Evolutionary conservation across 2,888 invertebrate species (phyloP), one percentile per base, ranked within the genome.

Genomic region (Clistopyga incitator): DNA sequence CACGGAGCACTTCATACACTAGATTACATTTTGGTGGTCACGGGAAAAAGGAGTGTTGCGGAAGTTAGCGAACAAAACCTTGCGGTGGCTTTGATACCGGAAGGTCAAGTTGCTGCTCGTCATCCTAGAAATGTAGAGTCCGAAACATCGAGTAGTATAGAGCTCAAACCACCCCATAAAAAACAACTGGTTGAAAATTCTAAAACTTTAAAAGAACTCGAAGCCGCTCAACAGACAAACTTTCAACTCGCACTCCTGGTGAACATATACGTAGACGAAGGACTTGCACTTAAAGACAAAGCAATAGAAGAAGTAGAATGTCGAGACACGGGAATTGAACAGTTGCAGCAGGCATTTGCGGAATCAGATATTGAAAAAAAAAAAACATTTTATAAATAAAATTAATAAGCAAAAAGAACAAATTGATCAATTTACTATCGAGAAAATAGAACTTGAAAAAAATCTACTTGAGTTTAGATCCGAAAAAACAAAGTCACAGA

Each of bases 151-250:
- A 80, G n/a, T n/a, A n/a, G n/a, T n/a, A n/a, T n/a, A n/a, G n/a
- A n/a, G n/a, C n/a, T n/a, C n/a, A n/a, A n/a, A 75, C 75, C 75
- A 68, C 75, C 75, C n/a, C 68, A 72, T 45, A 72, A 80, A 38
- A 80, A 68, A 75, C 45, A 38, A 68, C 47, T 59, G 4, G 25
- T 80, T 10, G 59, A 68, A 29, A 74, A 75, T n/a, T 42, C 80
- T n/a, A n/a, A 52, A 45, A 72, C 65, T 13, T 18, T 65, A 25
- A 79, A 56, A 52, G 65, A 72, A 18, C 79, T 79, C 45, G 71
- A 78, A 78, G 38, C 25, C 42, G 78, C 71, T 38, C 20, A 20
- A 71, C 23, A 20, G 13, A 78, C 61, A 10, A 72, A 79, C 79
- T 50, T 59, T 25, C 75, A 50, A 56, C 74, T 79, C 20, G 38